These are phyloP conservation scores for Rhyacichthys aspro DNA, from an alignment of 2,797 vertebrate genomes.

Conservation along the genomic window DNA sequence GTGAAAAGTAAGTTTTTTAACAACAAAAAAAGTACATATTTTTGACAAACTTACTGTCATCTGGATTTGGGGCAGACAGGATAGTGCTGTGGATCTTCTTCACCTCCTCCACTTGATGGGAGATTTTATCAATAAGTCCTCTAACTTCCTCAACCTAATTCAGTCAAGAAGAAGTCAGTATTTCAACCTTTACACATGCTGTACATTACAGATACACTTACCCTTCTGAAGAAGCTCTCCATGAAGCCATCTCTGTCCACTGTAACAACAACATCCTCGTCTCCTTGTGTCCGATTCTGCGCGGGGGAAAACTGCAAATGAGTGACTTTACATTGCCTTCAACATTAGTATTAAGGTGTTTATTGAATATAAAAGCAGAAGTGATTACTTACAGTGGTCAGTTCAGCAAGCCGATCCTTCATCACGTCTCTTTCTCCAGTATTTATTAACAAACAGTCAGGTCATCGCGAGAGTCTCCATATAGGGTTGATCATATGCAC, in stretches of 20 bases:
- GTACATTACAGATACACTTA: constrained; percentile 49
- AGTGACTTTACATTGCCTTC: not conserved
- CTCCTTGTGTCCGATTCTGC: constrained; percentile 82
- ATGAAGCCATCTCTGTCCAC: constrained; percentile 90
- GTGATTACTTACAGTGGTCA: constrained; percentile 77
- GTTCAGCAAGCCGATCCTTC: constrained; percentile 85
- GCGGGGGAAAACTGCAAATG: constrained; percentile 4
- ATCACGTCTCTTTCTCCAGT: constrained; percentile 62
- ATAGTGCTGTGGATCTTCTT: constrained; percentile 94
- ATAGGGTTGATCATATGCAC: constrained; percentile 3
- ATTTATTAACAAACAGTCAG: constrained; percentile 25
- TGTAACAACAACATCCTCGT: constrained; percentile 82
- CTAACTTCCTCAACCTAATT: constrained; percentile 91
- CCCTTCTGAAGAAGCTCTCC: constrained; percentile 94
- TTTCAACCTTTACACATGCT: not conserved
- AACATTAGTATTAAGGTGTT: not conserved
- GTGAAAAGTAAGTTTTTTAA: too few relatives aligned
- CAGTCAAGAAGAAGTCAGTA: not conserved
- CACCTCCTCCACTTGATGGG: constrained; percentile 88
- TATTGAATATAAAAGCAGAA: not conserved
- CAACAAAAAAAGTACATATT: too few relatives aligned
- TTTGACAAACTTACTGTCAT: constrained; percentile 84
- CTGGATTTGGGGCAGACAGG: constrained; percentile 91
- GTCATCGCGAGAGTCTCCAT: constrained; percentile 42
- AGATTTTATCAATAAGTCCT: constrained; percentile 84